Conservation (phyloP, 2,113 vertebrate genomes). For the Ptychochromis oligacanthus region DNA sequence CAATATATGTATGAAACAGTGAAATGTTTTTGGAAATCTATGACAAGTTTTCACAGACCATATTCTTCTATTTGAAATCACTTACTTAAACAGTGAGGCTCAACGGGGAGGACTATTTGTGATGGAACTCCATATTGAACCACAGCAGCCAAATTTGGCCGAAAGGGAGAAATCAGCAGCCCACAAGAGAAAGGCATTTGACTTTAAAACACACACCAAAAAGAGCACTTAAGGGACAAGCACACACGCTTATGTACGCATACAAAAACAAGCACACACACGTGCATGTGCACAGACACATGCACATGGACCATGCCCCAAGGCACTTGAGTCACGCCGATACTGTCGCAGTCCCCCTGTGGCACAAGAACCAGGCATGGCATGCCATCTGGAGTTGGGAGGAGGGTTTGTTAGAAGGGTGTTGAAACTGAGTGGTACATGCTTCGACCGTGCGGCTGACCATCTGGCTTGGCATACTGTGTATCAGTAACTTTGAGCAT, state of each 20-base stretch:
- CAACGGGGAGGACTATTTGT: slow-evolving; percentile 34
- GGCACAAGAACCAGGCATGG: slow-evolving; percentile 72
- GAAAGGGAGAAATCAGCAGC: slow-evolving; percentile 45
- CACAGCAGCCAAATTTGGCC: slow-evolving; percentile 52
- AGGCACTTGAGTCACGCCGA: slow-evolving; percentile 61
- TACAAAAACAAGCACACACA: slow-evolving; percentile 19
- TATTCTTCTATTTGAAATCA: slow-evolving; percentile 33
- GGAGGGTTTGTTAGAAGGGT: slow-evolving; percentile 72
- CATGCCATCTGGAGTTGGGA: slow-evolving; percentile 77
- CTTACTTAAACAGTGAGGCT: slow-evolving; percentile 39
- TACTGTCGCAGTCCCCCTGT: slow-evolving; percentile 63
- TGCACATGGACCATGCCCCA: slow-evolving; percentile 34
- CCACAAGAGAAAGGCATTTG: slow-evolving; percentile 30
- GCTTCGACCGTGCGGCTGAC: slow-evolving; percentile 74
- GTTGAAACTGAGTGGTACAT: slow-evolving; percentile 74
- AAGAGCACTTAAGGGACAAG: slow-evolving; percentile 37
- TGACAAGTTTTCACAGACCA: slow-evolving; percentile 13
- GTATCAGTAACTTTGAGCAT: slow-evolving; percentile 72
- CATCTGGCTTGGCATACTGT: slow-evolving; percentile 79
- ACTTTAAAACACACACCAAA: slow-evolving; percentile 50
- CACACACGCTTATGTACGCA: neutral
- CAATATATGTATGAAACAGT: neutral
- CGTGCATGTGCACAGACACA: too few relatives aligned
- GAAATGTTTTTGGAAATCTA: neutral
- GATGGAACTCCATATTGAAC: slow-evolving; percentile 57